A percentile compares a stretch with the other conserved stretches of the same genome.
phyloP scores from a whole-genome alignment of 2,797 vertebrate genomes.

The Chelidonichthys spinosus region DNA sequence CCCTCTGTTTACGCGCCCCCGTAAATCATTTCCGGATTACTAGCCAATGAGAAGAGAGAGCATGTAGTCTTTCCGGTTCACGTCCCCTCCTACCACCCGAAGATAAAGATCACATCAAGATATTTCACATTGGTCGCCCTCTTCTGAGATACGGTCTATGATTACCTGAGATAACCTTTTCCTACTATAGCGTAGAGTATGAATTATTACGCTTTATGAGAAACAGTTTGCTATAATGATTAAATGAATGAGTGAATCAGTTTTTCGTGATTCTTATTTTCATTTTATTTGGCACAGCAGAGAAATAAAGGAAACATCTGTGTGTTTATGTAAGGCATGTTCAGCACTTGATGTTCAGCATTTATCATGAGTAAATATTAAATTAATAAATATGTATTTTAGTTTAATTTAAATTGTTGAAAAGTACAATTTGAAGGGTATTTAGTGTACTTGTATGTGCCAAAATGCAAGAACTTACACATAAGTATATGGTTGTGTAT shows the following conservation, averaged over 20 bases:
- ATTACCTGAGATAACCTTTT: too few species aligned
- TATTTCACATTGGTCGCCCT: not conserved
- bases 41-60: slow-evolving; percentile 39
- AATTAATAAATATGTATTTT: too few species aligned
- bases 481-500: too few species aligned
- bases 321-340: too few species aligned
- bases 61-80: slow-evolving; percentile 16
- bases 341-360: too few species aligned
- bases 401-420: too few species aligned
- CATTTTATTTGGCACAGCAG: not conserved
- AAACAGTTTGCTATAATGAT: not conserved
- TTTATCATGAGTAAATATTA: too few species aligned
- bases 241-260: not conserved
- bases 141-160: too few species aligned
- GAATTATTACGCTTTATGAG: not conserved
- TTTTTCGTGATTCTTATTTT: not conserved
- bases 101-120: slow-evolving; percentile 35
- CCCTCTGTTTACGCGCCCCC: slow-evolving; percentile 48
- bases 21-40: slow-evolving; percentile 59
- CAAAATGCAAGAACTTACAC: too few species aligned
- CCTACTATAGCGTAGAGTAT: accelerated
- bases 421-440: too few species aligned
- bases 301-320: not conserved
- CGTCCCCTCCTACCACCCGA: slow-evolving; percentile 6
- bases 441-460: too few species aligned